Evolutionary conservation across 2,888 invertebrate species (phyloP).

Genomic region (Agrenia bidenticulata): DNA sequence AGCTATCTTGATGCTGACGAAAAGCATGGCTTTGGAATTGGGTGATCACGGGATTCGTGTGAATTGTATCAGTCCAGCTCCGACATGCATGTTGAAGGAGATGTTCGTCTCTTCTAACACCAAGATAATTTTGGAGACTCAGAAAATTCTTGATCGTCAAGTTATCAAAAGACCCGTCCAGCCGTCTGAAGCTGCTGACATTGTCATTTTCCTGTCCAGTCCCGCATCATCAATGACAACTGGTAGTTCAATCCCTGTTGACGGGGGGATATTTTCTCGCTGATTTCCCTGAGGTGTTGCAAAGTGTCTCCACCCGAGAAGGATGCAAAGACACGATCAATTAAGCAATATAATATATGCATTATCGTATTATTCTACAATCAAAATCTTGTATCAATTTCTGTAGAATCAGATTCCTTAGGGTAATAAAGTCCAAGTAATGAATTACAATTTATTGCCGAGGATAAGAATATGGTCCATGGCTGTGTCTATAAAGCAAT

Average conservation of each 20-base stretch:
- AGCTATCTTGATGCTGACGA: slow-evolving; percentile 80
- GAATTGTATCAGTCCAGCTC: slow-evolving; percentile 38
- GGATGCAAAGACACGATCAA: too few relatives aligned
- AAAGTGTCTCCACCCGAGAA: too few relatives aligned
- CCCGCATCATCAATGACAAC: slow-evolving; percentile 36
- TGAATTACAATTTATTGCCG: too few relatives aligned
- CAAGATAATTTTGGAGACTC: slow-evolving; percentile 33
- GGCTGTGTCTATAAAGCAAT: too few relatives aligned
- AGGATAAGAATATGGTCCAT: too few relatives aligned
- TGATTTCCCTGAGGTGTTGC: too few relatives aligned
- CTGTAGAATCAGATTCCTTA: too few relatives aligned
- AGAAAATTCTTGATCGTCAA: slow-evolving; percentile 38
- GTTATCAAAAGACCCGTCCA: slow-evolving; percentile 39
- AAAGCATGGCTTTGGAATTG: slow-evolving; percentile 80
- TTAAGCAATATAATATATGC: too few relatives aligned
- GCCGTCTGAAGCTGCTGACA: slow-evolving; percentile 36
- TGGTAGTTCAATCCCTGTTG: slow-evolving; percentile 32
- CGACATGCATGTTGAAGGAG: slow-evolving; percentile 33
- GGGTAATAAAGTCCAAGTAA: too few relatives aligned
- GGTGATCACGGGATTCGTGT: slow-evolving; percentile 59
- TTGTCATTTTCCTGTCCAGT: slow-evolving; percentile 34
- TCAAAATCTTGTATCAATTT: too few relatives aligned
- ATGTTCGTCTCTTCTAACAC: slow-evolving; percentile 40
- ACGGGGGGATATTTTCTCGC: slow-evolving; percentile 37
- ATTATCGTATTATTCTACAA: too few relatives aligned